Base-by-base conservation (phyloP, 2,797 vertebrate species). In the Semaprochilodus insignis region DNA sequence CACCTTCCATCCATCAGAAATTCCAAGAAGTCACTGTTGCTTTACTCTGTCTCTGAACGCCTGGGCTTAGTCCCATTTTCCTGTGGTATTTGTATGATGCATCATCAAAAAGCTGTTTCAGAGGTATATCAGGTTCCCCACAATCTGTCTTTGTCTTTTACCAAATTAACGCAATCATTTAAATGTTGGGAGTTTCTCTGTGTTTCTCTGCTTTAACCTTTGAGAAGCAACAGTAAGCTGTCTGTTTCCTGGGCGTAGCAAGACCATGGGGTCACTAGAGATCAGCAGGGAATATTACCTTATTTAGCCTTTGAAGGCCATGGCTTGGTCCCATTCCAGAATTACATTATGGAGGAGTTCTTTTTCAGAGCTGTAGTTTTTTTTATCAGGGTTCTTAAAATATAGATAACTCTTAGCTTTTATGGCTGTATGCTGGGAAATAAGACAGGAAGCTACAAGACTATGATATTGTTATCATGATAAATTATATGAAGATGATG, bases 331-430 rank as follows among this genome's bases (percentile, higher is more conserved):
- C 21, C 57, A 23, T 60, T 10, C 57, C 44, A 48, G 40, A 71
- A 34, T 10, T n/a, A 79, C 44, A 70, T 59, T 16, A 71, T 27
- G 40, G 23, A 70, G 27, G 51, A 67, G n/a, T 54, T 70, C 40
- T 34, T 55, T 78, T 70, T 51, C 19, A 21, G 62, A 63, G 31
- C 40, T 52, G n/a, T 4, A 10, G 19, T 40, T 31, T 31, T 40
- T 31, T 31, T 73, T 60, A 36, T 63, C 69, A 65, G 70, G 36
- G 16, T 11, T 23, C 34, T 25, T 60, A 66, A 63, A 81, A 44
- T 55, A 54, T 66, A 51, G 52, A 75, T 75, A 13, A n/a, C 72
- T 15, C 48, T 59, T 69, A 60, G 72, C 23, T 51, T 75, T 75
- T 54, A 59, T 36, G 36, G 6, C 36, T 75, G 54, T 13, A 23